phyloP scores from a whole-genome alignment of 2,113 vertebrate species.

The Stomatorhinus ivindoensis region DNA sequence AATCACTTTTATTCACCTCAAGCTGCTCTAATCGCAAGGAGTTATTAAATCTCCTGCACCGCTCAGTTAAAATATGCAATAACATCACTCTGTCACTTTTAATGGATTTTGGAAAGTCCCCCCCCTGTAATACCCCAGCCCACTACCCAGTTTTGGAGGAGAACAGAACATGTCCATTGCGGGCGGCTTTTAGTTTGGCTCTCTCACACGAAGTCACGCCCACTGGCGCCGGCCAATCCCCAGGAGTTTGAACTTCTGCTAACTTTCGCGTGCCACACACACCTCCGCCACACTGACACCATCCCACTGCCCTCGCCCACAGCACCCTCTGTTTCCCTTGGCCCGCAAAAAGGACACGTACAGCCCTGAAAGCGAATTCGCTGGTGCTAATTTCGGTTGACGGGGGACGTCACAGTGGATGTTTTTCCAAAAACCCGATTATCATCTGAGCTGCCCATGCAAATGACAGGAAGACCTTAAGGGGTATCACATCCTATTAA shows the following conservation, averaged over 20 bases:
- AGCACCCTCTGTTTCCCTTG: conserved; percentile 24
- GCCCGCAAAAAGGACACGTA: conserved; percentile 49
- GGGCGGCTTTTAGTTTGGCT: too few relatives aligned
- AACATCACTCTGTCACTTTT: background rate
- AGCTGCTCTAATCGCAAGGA: background rate
- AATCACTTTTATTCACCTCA: background rate
- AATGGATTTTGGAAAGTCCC: background rate
- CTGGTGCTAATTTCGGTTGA: conserved; percentile 55
- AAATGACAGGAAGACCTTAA: conserved; percentile 65
- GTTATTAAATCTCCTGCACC: background rate
- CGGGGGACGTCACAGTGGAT: conserved; percentile 52
- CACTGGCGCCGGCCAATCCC: background rate
- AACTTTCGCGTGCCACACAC: background rate
- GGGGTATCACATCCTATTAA: conserved; percentile 65
- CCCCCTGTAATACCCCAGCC: background rate
- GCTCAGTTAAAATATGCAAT: background rate
- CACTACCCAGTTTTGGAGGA: background rate
- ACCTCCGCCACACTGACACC: conserved; percentile 10
- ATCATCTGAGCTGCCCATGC: conserved; percentile 60
- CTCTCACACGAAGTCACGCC: background rate
- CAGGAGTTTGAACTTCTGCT: background rate
- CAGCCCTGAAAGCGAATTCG: conserved; percentile 49
- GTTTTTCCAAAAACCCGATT: conserved; percentile 51
- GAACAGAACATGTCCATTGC: background rate
- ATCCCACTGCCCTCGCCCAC: conserved; percentile 2